A percentile compares a stretch with the other conserved stretches of the same genome.
Evolutionary conservation across 2,113 vertebrate species (phyloP).

Genomic region (Silurus meridionalis): DNA sequence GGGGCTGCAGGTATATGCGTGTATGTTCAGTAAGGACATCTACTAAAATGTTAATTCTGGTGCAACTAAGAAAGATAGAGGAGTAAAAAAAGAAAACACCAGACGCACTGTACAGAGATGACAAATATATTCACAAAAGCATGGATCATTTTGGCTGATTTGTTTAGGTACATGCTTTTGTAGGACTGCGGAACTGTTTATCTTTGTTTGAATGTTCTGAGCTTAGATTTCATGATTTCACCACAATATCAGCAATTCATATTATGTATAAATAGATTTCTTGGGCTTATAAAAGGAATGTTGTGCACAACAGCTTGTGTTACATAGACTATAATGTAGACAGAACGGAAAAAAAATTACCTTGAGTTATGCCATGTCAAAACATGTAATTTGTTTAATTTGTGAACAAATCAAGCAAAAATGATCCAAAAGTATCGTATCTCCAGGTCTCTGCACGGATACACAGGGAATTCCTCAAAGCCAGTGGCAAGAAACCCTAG

Average conservation of each 20-base stretch:
- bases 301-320: background rate
- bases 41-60: background rate
- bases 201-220: background rate
- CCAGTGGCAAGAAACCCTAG: background rate
- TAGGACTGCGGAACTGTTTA: background rate
- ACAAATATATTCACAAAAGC: background rate
- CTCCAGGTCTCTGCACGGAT: background rate
- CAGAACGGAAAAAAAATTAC: background rate
- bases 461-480: background rate
- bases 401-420: background rate
- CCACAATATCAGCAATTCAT: background rate
- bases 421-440: background rate
- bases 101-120: background rate
- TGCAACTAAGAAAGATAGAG: background rate
- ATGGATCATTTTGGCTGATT: background rate
- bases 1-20: background rate
- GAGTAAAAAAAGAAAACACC: no score
- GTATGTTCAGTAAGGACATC: background rate
- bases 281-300: background rate
- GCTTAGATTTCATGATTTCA: background rate
- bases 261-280: conserved; percentile 3
- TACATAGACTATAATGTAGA: background rate
- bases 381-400: conserved; percentile 1
- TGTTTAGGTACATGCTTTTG: background rate
- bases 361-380: background rate